Base-by-base conservation (phyloP, 2,888 invertebrate species). In the Agapetus fuscipes region DNA sequence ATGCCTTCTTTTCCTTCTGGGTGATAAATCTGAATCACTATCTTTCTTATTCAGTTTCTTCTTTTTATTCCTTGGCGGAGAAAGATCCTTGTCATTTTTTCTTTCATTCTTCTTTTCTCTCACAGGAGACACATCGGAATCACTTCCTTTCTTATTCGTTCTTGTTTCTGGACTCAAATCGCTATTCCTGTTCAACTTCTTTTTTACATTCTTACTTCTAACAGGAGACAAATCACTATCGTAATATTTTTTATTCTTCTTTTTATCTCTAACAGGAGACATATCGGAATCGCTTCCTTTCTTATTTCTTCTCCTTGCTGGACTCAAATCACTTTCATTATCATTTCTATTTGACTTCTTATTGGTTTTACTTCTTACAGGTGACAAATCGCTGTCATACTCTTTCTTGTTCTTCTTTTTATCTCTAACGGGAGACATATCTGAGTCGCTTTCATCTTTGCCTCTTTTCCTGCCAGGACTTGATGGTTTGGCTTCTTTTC, bases 121-220 rank as follows among this genome's bases (percentile, higher is more conserved):
- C 24, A 36, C 36, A 10, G 46, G 43, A 16, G 45, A 45, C 6
- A 31, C 12, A 14, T 46, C 44, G 9, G 40, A 42, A 30, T 42
- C 29, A 34, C 20, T 27, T 7, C 26, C 24, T 17, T 29, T 37
- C 33, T n/a, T 33, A 16, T 37, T 26, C 15, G 9, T 51, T 51
- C 35, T 52, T 50, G 56, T 54, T 10, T 53, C 50, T 20, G 55
- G 52, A 44, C 56, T 56, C 13, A 49, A 44, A 47, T 58, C 57
- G 4, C 47, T 20, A 20, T n/a, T n/a, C n/a, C n/a, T n/a, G n/a
- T n/a, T n/a, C n/a, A n/a, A n/a, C n/a, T n/a, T n/a, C 32, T 45
- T 39, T 14, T 32, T 33, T 10, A 17, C n/a, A n/a, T n/a, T 48
- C 15, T 32, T 36, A 24, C 20, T 40, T 39, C 40, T 37, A 34